Conservation (phyloP, 2,888 invertebrate genomes). For the Microctonus hyperodae region DNA sequence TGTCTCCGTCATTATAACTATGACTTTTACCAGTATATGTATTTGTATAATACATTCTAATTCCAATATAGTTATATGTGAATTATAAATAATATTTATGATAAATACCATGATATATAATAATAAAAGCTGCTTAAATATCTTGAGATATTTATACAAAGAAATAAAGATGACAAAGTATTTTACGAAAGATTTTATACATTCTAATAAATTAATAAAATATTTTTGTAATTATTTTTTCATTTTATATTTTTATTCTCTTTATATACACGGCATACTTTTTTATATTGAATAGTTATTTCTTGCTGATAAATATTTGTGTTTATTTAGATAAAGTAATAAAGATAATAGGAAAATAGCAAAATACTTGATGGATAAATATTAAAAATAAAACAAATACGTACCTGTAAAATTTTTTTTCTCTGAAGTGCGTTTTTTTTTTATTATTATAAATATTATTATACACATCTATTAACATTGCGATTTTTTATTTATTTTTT, state of each 20-base stretch:
- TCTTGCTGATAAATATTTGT: neutral
- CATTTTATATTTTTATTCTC: neutral
- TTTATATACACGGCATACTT: neutral
- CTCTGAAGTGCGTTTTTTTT: neutral
- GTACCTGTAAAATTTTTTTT: no score
- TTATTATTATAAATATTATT: neutral
- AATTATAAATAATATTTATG: no score
- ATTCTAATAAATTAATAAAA: no score
- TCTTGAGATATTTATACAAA: neutral
- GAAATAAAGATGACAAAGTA: neutral
- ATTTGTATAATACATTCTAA: no score
- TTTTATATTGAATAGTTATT: neutral
- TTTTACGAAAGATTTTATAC: neutral
- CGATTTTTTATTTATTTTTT: no score
- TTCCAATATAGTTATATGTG: no score
- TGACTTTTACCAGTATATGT: constrained; percentile 5
- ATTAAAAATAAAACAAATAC: no score
- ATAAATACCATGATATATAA: no score
- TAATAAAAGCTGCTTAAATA: no score
- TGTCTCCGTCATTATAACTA: constrained; percentile 23
- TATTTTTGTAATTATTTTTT: no score
- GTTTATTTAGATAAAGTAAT: neutral
- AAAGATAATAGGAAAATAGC: constrained; percentile 1
- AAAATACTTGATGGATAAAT: neutral
- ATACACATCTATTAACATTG: no score